These are phyloP conservation scores for Aphis craccivora DNA, from an alignment of 1,140 invertebrate genomes.

Conservation along the genomic window DNA sequence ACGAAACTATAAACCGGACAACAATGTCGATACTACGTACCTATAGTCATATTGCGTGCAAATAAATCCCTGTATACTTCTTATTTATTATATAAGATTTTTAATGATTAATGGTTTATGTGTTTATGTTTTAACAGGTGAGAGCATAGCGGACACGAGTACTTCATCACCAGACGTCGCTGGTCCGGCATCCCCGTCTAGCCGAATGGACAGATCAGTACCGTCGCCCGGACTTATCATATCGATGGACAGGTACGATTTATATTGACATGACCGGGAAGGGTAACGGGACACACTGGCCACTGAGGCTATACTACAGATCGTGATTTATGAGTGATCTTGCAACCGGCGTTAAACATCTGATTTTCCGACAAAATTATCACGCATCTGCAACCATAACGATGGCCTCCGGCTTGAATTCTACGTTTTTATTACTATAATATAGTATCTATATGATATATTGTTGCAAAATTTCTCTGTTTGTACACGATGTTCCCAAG, in stretches of 20 bases:
- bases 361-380: neutral
- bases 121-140: constrained; percentile 69
- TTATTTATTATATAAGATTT: neutral
- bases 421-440: neutral
- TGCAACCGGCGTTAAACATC: neutral
- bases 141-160: constrained; percentile 88
- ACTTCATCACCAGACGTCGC: constrained; percentile 85
- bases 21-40: neutral
- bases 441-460: neutral
- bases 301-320: neutral
- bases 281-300: neutral
- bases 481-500: neutral
- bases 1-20: neutral
- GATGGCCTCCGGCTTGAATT: neutral
- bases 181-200: constrained; percentile 65
- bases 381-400: neutral
- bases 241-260: constrained; percentile 61
- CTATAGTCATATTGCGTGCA: neutral
- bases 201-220: constrained; percentile 66
- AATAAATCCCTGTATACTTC: neutral
- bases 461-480: neutral
- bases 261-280: neutral
- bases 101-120: neutral
- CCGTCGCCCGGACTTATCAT: constrained; percentile 63
- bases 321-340: neutral